Percentiles rank a stretch among this genome's conserved stretches.
Conservation (phyloP, 1,140 invertebrate genomes). For the Tetragnatha versicolor region DNA sequence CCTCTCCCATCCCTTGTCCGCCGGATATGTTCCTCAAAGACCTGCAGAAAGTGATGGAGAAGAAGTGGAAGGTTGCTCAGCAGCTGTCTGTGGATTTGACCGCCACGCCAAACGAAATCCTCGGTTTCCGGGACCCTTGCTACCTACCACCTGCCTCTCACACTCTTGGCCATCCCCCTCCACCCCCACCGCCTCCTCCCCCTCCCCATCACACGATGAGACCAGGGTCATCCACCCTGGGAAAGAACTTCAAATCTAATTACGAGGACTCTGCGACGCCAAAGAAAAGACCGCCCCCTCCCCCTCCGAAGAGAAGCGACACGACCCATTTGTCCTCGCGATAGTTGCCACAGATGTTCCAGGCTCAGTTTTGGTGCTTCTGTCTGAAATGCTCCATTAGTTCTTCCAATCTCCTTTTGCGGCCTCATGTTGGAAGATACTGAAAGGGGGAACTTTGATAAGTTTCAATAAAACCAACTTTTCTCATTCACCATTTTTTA, state of each 20-base stretch:
- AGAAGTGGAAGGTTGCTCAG: conserved; percentile 88
- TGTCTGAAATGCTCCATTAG: conserved; percentile 1
- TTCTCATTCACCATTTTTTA: conserved; percentile 22
- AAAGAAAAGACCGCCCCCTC: conserved; percentile 75
- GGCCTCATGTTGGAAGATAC: conserved; percentile 9
- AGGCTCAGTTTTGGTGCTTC: conserved; percentile 47
- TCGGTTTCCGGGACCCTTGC: conserved; percentile 76
- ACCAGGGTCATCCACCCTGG: conserved; percentile 23
- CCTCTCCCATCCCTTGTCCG: conserved; percentile 64
- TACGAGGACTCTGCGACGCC: conserved; percentile 57
- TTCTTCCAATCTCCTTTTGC: conserved; percentile 36
- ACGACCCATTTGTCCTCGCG: conserved; percentile 74
- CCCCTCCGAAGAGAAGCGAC: conserved; percentile 79
- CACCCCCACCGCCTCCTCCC: conserved; percentile 72
- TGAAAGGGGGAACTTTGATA: conserved; percentile 9
- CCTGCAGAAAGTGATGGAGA: conserved; percentile 87
- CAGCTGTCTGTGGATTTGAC: conserved; percentile 85
- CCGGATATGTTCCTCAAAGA: conserved; percentile 85
- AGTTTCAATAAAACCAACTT: conserved; percentile 21
- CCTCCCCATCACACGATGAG: conserved; percentile 33
- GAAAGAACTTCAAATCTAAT: neutral
- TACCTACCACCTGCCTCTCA: conserved; percentile 52
- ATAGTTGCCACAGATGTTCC: neutral
- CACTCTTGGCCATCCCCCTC: conserved; percentile 8
- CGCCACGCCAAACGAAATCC: conserved; percentile 86